A percentile compares a stretch with the other conserved stretches of the same genome.
Conservation (phyloP, 2,888 invertebrate genomes). For the Eupithecia centaureata region DNA sequence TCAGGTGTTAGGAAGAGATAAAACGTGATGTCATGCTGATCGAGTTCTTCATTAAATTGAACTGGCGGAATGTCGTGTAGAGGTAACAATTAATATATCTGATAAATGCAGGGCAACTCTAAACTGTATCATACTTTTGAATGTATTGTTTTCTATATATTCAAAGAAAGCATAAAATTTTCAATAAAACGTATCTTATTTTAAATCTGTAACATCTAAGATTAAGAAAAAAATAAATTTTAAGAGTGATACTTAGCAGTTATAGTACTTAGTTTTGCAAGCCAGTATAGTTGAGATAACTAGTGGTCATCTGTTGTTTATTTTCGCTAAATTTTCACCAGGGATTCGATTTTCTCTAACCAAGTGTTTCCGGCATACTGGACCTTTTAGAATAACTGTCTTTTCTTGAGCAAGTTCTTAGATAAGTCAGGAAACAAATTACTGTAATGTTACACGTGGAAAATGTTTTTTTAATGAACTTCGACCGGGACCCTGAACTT, state of each 20-base stretch:
- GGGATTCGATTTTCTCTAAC: neutral
- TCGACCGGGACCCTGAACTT: slow-evolving; percentile 27
- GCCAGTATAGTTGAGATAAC: too few species aligned
- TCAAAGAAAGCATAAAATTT: too few species aligned
- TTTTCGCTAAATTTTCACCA: neutral
- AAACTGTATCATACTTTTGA: too few species aligned
- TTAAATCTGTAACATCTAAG: too few species aligned
- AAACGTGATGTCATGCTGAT: slow-evolving; percentile 3
- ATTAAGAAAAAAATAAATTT: too few species aligned
- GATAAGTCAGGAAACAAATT: slow-evolving; percentile 19
- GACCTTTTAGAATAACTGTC: neutral
- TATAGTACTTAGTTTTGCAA: too few species aligned
- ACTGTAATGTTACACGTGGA: slow-evolving; percentile 27
- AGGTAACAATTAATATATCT: neutral
- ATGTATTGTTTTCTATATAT: too few species aligned
- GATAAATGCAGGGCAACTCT: neutral
- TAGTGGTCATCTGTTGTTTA: too few species aligned
- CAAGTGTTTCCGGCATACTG: neutral
- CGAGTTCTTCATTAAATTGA: neutral
- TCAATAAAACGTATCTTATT: too few species aligned
- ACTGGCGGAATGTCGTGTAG: neutral
- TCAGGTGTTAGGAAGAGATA: neutral
- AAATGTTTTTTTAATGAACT: slow-evolving; percentile 25
- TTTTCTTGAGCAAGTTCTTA: neutral
- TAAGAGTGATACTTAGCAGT: too few species aligned